These are phyloP conservation scores for Porites evermanni DNA, from an alignment of 92 coral and sea anemone genomes.

Conservation along the genomic window DNA sequence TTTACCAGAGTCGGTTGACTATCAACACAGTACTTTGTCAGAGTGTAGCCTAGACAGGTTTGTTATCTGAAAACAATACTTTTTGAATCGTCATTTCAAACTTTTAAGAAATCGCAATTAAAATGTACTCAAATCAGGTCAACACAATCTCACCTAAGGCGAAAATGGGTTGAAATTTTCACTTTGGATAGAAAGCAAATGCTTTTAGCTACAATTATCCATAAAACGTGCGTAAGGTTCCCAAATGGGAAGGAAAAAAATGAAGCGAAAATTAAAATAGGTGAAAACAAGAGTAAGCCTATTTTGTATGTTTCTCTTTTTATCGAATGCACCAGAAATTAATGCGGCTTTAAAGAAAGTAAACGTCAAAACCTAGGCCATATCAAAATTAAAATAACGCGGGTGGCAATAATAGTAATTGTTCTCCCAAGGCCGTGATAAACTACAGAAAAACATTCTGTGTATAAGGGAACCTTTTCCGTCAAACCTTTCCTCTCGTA, in stretches of 20 bases:
- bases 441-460: slow-evolving; percentile 34
- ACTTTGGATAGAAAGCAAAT: slow-evolving; percentile 35
- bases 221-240: not conserved
- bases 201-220: slow-evolving; percentile 43
- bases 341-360: slow-evolving; percentile 19
- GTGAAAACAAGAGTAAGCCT: slow-evolving; percentile 3
- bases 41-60: slow-evolving; percentile 35
- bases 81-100: slow-evolving; percentile 42
- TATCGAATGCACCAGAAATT: slow-evolving; percentile 11
- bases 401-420: not conserved
- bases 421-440: slow-evolving; percentile 11
- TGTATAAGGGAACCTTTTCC: slow-evolving; percentile 29
- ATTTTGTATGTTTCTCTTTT: not conserved
- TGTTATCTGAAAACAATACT: slow-evolving; percentile 53
- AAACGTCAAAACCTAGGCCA: not conserved
- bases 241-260: slow-evolving; percentile 29
- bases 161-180: slow-evolving; percentile 43
- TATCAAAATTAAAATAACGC: slow-evolving; percentile 5
- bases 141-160: slow-evolving; percentile 41
- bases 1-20: slow-evolving; percentile 43
- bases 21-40: slow-evolving; percentile 44
- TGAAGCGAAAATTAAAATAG: slow-evolving; percentile 24
- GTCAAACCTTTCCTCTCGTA: slow-evolving; percentile 36
- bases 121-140: slow-evolving; percentile 32
- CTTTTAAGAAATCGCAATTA: slow-evolving; percentile 39